Percentiles rank a stretch among this genome's conserved stretches.
Evolutionary conservation across 2,797 vertebrate genomes (phyloP).

Genomic region (Acipenser transmontanus): DNA sequence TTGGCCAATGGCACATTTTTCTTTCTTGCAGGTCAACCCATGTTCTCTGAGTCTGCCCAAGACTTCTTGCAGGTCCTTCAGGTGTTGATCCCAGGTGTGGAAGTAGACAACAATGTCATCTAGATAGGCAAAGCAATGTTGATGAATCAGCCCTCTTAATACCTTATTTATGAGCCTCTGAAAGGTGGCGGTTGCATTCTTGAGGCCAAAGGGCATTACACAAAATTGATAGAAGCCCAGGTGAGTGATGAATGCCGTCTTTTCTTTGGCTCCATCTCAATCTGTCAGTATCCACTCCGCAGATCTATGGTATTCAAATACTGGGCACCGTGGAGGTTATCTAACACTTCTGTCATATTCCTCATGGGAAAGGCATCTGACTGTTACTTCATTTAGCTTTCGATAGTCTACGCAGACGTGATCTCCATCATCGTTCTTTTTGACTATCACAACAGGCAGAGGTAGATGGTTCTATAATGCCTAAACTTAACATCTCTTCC

Average conservation of each 20-base stretch:
- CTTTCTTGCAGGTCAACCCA: not conserved
- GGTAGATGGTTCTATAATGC: too few relatives aligned
- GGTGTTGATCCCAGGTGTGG: not conserved
- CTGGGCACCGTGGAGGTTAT: too few relatives aligned
- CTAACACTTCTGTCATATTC: too few relatives aligned
- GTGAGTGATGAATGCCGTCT: slow-evolving; percentile 1
- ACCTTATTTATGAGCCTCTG: not conserved
- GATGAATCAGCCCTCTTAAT: not conserved
- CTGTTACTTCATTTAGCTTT: too few relatives aligned
- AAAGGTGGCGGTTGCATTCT: not conserved
- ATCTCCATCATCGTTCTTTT: too few relatives aligned
- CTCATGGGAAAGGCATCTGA: too few relatives aligned
- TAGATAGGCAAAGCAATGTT: not conserved
- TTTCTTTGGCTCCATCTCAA: not conserved
- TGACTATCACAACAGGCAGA: too few relatives aligned
- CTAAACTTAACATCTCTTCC: too few relatives aligned
- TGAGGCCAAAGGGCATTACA: too few relatives aligned
- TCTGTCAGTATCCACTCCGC: not conserved
- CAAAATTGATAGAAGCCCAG: not conserved
- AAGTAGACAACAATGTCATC: not conserved
- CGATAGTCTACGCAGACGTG: too few relatives aligned
- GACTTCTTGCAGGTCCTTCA: not conserved
- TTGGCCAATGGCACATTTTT: not conserved
- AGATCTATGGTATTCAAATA: not conserved
- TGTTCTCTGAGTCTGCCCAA: not conserved